Conservation (phyloP, 2,797 vertebrate species). For the Acestrorhynchus altus region DNA sequence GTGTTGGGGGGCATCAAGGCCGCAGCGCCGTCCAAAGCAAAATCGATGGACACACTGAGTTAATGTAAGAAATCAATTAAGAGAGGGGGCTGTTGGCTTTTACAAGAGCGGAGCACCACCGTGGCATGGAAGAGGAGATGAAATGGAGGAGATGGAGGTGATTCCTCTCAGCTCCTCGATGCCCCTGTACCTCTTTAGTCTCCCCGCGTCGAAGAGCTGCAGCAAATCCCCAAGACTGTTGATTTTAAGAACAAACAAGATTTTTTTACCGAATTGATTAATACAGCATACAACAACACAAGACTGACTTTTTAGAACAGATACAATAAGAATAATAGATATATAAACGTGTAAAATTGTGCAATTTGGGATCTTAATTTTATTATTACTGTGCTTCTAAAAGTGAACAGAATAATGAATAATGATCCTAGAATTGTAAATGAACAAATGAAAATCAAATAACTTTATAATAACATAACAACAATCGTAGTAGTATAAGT, state of each 20-base stretch:
- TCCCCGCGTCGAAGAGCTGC: not conserved
- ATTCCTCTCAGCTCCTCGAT: not conserved
- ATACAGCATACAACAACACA: too few relatives aligned
- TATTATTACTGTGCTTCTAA: too few relatives aligned
- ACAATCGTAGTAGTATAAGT: too few relatives aligned
- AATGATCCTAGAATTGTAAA: too few relatives aligned
- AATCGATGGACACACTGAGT: constrained; percentile 80
- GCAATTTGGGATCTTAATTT: too few relatives aligned
- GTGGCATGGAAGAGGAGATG: constrained; percentile 47
- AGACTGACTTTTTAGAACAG: too few relatives aligned
- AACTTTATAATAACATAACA: too few relatives aligned
- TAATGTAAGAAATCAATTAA: constrained; percentile 84
- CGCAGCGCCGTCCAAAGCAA: constrained; percentile 58
- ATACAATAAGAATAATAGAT: too few relatives aligned
- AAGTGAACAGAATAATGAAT: too few relatives aligned
- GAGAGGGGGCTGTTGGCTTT: constrained; percentile 56
- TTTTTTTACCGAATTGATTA: not conserved
- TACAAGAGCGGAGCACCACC: constrained; percentile 49
- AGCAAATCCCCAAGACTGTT: not conserved
- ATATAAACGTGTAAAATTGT: too few relatives aligned
- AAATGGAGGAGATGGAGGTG: not conserved
- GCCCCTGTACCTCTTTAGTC: not conserved
- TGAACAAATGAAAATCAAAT: too few relatives aligned
- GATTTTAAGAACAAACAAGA: not conserved
- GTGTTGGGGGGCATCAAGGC: constrained; percentile 54